These are phyloP conservation scores for Merops nubicus DNA, from an alignment of 2,113 vertebrate genomes.

Conservation along the genomic window DNA sequence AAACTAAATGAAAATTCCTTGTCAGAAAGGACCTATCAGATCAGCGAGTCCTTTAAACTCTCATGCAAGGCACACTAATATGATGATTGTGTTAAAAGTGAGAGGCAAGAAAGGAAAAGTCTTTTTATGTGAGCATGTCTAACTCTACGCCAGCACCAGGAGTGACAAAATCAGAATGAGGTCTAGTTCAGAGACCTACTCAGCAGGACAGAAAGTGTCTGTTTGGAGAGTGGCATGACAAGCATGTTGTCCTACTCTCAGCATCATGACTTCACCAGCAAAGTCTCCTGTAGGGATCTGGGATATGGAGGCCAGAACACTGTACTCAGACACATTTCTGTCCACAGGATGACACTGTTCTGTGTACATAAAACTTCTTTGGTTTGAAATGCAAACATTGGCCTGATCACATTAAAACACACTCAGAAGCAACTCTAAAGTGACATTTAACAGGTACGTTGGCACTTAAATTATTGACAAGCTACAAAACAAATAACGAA, in stretches of 20 bases:
- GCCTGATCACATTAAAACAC: background rate
- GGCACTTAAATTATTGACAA: constrained; percentile 44
- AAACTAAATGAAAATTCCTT: background rate
- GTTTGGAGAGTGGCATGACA: background rate
- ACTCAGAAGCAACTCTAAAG: background rate
- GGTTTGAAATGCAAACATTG: background rate
- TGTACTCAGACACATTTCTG: background rate
- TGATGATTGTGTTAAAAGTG: background rate
- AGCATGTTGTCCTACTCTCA: background rate
- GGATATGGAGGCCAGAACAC: background rate
- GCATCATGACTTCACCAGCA: background rate
- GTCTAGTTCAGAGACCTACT: background rate
- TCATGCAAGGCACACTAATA: background rate
- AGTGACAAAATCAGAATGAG: background rate
- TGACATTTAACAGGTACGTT: constrained; percentile 9
- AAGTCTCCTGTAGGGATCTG: background rate
- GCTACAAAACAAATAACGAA: constrained; percentile 44
- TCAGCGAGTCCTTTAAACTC: background rate
- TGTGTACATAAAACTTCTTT: background rate
- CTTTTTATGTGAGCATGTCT: background rate
- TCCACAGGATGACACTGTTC: background rate
- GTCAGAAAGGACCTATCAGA: background rate
- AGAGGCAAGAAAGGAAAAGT: background rate
- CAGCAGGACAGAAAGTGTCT: background rate
- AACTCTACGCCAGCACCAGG: background rate